Evolutionary conservation across 2,113 vertebrate species (phyloP), one percentile per base, ranked within the genome.

Genomic region (Grammomys surdaster): DNA sequence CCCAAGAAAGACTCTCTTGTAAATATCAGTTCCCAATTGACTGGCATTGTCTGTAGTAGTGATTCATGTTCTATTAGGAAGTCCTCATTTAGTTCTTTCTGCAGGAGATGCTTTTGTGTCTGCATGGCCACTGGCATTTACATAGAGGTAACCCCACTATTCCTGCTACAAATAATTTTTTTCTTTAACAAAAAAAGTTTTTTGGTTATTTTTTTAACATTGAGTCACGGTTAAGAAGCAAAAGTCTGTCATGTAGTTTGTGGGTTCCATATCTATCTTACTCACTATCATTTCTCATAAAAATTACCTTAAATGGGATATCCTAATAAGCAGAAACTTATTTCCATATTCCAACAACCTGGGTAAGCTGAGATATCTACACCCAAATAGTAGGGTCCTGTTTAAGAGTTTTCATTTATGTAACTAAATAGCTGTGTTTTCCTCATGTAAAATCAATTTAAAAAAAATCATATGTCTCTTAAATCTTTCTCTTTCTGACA

Each of bases 401-500:
- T 89, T 40, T 40, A 40, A 75, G 0, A 13, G 2, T 14, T 6
- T 58, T 63, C 20, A 2, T 89, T 4, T 89, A 10, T 11, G 16
- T 73, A 63, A 5, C 13, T 19, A 33, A 33, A 48, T 51, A 54
- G 11, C 24, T 51, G 17, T 8, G 10, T 4, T 81, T 81, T 81
- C 9, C 9, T n/a, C 56, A n/a, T 13, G 2, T 36, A 81, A 54
- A 81, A 10, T 9, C 7, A 11, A 11, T 65, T 9, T 73, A 36
- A n/a, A 2, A 12, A 58, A 43, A 69, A 36, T 24, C 22, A 54
- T 97, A 94, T 91, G 67, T 11, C 36, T 60, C 43, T 89, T 92
- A 95, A 76, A 84, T n/a, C 28, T 31, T 86, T 48, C 70, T 94
- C 46, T 80, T 48, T 88, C 43, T 93, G 77, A 46, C n/a, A 40